Evolutionary conservation across 2,113 vertebrate species (phyloP).

Genomic region (Phalacrocorax brasilianus): DNA sequence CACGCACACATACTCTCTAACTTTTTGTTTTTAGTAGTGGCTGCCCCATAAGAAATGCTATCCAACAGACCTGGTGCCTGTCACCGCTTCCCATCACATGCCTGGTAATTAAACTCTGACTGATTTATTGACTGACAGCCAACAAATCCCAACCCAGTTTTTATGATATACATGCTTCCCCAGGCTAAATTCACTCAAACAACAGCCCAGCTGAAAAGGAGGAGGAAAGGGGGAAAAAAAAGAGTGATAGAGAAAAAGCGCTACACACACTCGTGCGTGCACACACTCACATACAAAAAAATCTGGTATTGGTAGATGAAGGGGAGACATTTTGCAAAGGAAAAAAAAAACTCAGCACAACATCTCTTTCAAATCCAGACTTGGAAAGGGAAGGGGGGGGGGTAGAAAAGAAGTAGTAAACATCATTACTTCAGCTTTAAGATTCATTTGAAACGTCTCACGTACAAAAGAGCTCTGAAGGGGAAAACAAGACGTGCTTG

Average conservation of each 20-base stretch:
- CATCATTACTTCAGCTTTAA: constrained; percentile 69
- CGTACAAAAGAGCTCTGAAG: constrained; percentile 74
- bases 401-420: constrained; percentile 54
- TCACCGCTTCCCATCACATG: constrained; percentile 84
- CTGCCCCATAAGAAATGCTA: constrained; percentile 82
- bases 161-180: constrained; percentile 91
- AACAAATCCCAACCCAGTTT: constrained; percentile 90
- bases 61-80: constrained; percentile 82
- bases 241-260: constrained; percentile 30
- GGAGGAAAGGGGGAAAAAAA: neutral
- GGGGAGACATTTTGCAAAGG: constrained; percentile 60
- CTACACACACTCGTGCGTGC: neutral
- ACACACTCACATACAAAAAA: constrained; percentile 9
- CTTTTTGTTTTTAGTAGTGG: constrained; percentile 71
- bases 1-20: constrained; percentile 41
- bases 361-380: constrained; percentile 63
- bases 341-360: constrained; percentile 5
- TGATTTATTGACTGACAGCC: constrained; percentile 97
- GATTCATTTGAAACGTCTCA: constrained; percentile 76
- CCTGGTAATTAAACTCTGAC: constrained; percentile 94
- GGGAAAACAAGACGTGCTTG: constrained; percentile 74
- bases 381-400: neutral
- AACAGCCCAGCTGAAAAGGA: constrained; percentile 69
- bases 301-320: constrained; percentile 39
- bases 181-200: constrained; percentile 83